phyloP scores from a whole-genome alignment of 2,113 vertebrate genomes.

The Henicopernis longicauda region DNA sequence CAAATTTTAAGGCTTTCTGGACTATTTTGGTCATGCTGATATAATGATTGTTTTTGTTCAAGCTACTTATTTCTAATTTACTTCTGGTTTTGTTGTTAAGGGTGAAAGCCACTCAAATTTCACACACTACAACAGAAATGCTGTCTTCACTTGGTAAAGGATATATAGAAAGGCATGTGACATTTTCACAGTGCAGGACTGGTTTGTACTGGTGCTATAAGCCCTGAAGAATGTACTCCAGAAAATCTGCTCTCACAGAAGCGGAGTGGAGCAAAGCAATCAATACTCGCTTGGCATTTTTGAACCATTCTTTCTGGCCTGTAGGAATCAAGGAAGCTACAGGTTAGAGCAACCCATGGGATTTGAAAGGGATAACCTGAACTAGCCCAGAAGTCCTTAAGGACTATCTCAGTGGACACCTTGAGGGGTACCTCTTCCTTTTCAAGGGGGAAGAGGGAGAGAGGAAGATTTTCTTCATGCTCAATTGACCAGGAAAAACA shows the following conservation, averaged over 20 bases:
- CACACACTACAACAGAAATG: neutral
- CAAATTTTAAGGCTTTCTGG: neutral
- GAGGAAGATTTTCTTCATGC: neutral
- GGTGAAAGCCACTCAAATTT: neutral
- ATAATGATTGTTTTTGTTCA: neutral
- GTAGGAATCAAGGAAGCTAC: neutral
- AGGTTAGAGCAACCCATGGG: neutral
- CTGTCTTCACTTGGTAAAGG: neutral
- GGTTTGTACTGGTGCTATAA: neutral
- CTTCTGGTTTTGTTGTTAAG: neutral
- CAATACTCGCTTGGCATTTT: neutral
- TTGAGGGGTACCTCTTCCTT: neutral
- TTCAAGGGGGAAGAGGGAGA: neutral
- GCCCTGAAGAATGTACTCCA: neutral
- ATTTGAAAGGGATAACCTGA: fast-evolving
- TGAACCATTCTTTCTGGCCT: neutral
- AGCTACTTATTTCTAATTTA: neutral
- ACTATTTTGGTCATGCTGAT: neutral
- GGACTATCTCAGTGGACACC: no score
- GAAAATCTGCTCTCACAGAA: neutral
- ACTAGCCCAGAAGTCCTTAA: neutral
- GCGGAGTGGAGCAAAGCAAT: neutral
- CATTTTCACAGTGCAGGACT: neutral
- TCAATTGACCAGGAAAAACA: neutral
- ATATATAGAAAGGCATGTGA: neutral